phyloP scores from a whole-genome alignment of 2,797 vertebrate species.

The Myotis myotis region DNA sequence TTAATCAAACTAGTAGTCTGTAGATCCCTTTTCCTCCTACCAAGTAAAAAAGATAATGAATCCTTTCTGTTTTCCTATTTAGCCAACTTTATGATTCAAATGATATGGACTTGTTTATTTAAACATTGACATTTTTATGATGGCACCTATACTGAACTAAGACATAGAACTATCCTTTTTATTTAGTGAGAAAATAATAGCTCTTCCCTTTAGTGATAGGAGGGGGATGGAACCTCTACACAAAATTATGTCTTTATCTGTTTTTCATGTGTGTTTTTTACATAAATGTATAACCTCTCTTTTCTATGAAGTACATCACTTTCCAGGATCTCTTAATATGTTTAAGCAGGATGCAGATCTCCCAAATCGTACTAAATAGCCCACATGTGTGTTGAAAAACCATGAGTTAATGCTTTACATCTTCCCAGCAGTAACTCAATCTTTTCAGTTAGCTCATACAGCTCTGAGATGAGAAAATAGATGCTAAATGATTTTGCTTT shows the following conservation, averaged over 20 bases:
- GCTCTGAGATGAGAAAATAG: background rate
- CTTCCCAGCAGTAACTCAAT: background rate
- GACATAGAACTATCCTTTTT: background rate
- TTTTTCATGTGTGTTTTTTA: background rate
- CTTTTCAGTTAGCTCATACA: background rate
- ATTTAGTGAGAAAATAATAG: background rate
- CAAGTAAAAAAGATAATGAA: background rate
- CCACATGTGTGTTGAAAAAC: background rate
- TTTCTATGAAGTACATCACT: background rate
- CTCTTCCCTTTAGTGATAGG: background rate
- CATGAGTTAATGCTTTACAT: background rate
- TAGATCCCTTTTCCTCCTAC: background rate
- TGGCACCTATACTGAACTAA: background rate
- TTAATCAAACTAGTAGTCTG: background rate
- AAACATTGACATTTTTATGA: background rate
- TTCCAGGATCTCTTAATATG: background rate
- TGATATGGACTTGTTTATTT: background rate
- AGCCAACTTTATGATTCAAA: background rate
- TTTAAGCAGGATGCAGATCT: background rate
- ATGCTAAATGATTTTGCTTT: slow-evolving; percentile 61
- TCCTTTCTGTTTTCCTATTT: background rate
- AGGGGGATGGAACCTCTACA: background rate
- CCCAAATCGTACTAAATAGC: background rate
- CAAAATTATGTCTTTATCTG: background rate
- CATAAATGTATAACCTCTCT: background rate